Evolutionary conservation across 1,140 invertebrate genomes (phyloP).

Genomic region (Hydropsyche tenuis): DNA sequence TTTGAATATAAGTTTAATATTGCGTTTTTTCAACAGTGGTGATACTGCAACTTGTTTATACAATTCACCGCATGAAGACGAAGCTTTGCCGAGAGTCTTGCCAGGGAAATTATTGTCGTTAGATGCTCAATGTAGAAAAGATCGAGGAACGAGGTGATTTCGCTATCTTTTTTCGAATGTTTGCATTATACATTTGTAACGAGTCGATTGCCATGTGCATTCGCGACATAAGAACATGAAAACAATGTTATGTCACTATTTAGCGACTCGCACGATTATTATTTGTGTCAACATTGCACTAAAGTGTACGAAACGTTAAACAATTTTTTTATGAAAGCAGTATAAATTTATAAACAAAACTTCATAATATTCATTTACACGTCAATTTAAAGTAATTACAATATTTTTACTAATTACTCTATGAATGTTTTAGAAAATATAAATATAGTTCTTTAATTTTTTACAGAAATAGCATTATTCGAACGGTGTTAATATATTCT

Average conservation of each 20-base stretch:
- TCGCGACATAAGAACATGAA: background rate
- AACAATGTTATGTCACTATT: constrained; percentile 12
- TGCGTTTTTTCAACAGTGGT: constrained; percentile 70
- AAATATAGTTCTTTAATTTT: too few species aligned
- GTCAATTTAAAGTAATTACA: too few species aligned
- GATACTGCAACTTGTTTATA: constrained; percentile 93
- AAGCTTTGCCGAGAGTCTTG: constrained; percentile 84
- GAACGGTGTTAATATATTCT: too few species aligned
- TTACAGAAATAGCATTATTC: too few species aligned
- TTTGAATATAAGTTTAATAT: background rate
- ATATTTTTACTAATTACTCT: too few species aligned
- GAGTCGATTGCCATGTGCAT: background rate
- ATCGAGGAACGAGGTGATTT: constrained; percentile 81
- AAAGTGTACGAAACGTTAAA: too few species aligned
- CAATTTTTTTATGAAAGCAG: too few species aligned
- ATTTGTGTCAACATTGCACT: background rate
- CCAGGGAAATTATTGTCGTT: constrained; percentile 88
- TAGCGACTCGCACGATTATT: background rate
- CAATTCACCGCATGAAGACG: constrained; percentile 93
- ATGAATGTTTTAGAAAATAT: too few species aligned
- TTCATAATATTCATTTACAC: too few species aligned
- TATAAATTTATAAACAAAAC: too few species aligned
- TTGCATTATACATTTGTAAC: background rate
- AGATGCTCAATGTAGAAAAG: constrained; percentile 91
- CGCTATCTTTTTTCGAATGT: too few species aligned